Base-by-base conservation (phyloP, 2,113 vertebrate species). In the Perca fluviatilis region DNA sequence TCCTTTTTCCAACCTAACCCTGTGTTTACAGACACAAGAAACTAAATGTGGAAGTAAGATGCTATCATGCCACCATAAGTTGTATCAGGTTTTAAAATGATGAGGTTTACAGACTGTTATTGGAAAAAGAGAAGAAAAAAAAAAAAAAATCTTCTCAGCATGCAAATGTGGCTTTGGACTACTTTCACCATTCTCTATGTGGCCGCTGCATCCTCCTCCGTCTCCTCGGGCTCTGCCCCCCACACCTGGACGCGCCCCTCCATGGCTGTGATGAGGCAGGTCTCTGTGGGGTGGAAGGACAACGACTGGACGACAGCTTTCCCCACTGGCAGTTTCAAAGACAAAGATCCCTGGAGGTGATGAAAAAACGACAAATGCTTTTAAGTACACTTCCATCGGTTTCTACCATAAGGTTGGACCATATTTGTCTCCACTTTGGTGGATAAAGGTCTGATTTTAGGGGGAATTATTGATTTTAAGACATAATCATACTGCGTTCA, bases 191-290 rank as follows among this genome's bases (percentile, higher is more conserved):
- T 30, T 30, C 40, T 76, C 74, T 86, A 87, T 0, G 60, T 72
- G 30, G 46, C 60, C 62, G 23, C 56, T 0, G 21, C 43, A 0
- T 81, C 80, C 14, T 83, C 94, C 23, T 95, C 89, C 0, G 87
- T 69, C 33, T 95, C 94, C 3, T 95, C 96, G 3, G 89, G 83
- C 57, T 97, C 96, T 25, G 91, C 94, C 3, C 95, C 93, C 98
- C 98, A 99, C 71, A 97, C 94, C 70, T 97, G 97, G 62, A 98
- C 74, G 3, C 80, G 89, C 30, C 97, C 96, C 82, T 96, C 96
- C 21, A 93, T 95, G 73, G 97, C 96, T 0, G 96, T 95, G 21
- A 99, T 95, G 60, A 98, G 95, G 77, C 93, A 91, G 66, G 97
- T 89, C 87, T 97, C 95, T 0, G 90, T 86, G 0, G 97, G 98